phyloP scores from a whole-genome alignment of 35 echinoderm and acorn worm species.

The Apostichopus parvimensis region DNA sequence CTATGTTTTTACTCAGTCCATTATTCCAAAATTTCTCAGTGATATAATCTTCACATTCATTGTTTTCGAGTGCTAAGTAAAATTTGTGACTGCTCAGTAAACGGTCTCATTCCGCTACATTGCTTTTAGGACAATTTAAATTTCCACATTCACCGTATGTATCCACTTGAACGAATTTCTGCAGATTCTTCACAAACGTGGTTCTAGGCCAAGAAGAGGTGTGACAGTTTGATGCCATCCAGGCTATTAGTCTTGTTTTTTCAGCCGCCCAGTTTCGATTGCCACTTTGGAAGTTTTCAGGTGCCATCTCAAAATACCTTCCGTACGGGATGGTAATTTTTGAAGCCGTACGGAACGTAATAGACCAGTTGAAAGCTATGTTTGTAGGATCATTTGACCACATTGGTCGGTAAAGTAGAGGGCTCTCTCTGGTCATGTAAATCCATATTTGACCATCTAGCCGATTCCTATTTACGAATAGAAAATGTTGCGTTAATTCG shows the following conservation, averaged over 20 bases:
- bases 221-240: slow-evolving; percentile 45
- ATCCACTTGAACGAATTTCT: neutral
- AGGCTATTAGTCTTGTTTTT: slow-evolving; percentile 21
- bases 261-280: slow-evolving; percentile 22
- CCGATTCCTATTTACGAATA: neutral
- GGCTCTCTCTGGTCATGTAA: slow-evolving; percentile 28
- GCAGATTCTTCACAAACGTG: neutral
- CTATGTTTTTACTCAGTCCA: neutral
- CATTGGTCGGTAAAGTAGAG: neutral
- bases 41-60: slow-evolving; percentile 27
- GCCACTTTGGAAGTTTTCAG: neutral
- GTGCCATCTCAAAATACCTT: neutral
- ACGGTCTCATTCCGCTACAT: neutral
- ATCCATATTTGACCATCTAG: slow-evolving; percentile 35
- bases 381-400: neutral
- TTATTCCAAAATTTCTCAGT: slow-evolving; percentile 57
- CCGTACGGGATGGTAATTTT: slow-evolving; percentile 20
- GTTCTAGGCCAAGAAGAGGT: slow-evolving; percentile 8
- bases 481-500: neutral
- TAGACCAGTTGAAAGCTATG: slow-evolving; percentile 1
- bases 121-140: neutral
- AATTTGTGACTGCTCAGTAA: slow-evolving; percentile 13
- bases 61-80: slow-evolving; percentile 17
- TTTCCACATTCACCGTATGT: slow-evolving; percentile 34
- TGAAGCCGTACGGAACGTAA: slow-evolving; percentile 9